Evolutionary conservation across 1,140 invertebrate genomes (phyloP), one percentile per base, ranked within the genome.

Genomic region (Dendroctonus ponderosae): DNA sequence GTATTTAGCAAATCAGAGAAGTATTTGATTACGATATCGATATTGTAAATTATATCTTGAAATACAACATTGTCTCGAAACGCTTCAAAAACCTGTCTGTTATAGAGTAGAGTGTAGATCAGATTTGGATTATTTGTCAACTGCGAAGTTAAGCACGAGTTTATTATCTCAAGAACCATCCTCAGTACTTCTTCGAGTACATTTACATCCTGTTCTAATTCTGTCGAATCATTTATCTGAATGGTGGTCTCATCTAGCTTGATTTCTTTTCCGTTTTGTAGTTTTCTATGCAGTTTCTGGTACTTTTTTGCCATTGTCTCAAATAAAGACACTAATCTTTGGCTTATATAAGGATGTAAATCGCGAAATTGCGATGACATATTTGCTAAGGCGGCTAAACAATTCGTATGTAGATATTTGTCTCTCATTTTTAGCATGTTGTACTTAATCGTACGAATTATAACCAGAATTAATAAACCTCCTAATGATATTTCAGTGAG

Each of bases 351-450:
- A 0, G 96, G 93, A 82, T 98, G 96, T 15, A 99, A 82, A 64
- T 92, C 87, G 76, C 91, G 87, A 77, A 99, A 98, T 79, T 98
- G 92, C 67, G 91, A 89, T 50, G 93, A 92, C 96, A 99, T 99
- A 76, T 99, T 99, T 43, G 97, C 97, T 66, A 99, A 83, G 5
- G 97, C 96, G 49, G 97, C 97, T 56, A 99, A 83, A 80, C 97
- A 97, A 81, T 98, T 98, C 11, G 93, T 97, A 75, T 98, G 96
- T 15, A 98, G 82, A 82, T 97, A 98, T 79, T 96, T 96, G 77
- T 98, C 96, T 72, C 95, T 86, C 85, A 96, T 97, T 80, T 96
- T 91, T 42, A 96, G 85, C 87, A 99, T 97, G 78, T 99, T 99
- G 81, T 94, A 98, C 76, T 99, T 97, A 77, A 99, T 93, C 5